phyloP scores from a whole-genome alignment of 2,888 invertebrate genomes.

The Coenonympha glycerion region DNA sequence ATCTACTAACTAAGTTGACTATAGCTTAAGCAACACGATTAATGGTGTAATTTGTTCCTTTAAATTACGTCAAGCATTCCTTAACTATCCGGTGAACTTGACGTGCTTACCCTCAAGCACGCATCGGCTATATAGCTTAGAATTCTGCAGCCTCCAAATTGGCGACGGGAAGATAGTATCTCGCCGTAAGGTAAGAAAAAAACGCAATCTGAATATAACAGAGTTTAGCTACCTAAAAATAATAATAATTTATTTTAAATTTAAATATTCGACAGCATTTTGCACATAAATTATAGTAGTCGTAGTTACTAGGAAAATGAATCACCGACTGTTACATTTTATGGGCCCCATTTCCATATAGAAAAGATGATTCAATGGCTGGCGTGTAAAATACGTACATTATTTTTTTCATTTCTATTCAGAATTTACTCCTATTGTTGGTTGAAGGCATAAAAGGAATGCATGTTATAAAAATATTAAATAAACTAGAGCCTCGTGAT shows the following conservation, averaged over 20 bases:
- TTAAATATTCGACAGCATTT: neutral
- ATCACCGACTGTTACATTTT: conserved; percentile 8
- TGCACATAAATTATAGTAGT: conserved; percentile 2
- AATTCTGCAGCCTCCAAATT: no score
- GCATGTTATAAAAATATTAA: neutral
- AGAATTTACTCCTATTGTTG: conserved; percentile 9
- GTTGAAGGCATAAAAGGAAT: neutral
- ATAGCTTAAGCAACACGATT: conserved; percentile 13
- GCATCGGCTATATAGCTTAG: no score
- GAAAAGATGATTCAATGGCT: conserved; percentile 12
- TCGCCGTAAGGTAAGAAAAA: no score
- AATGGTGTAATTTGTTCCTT: conserved; percentile 18
- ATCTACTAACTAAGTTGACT: conserved; percentile 11
- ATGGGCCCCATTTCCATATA: conserved; percentile 11
- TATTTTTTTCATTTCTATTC: conserved; percentile 9
- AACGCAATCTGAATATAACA: no score
- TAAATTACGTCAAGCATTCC: conserved; percentile 20
- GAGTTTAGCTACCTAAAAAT: no score
- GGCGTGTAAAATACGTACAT: conserved; percentile 1
- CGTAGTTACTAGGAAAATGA: conserved; percentile 9
- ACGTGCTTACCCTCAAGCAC: neutral
- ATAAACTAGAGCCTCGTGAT: neutral
- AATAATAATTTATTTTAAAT: neutral
- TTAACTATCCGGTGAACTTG: conserved; percentile 22
- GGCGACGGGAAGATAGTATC: no score